Conservation (phyloP, 2,888 invertebrate genomes). For the Pheosia gnoma region DNA sequence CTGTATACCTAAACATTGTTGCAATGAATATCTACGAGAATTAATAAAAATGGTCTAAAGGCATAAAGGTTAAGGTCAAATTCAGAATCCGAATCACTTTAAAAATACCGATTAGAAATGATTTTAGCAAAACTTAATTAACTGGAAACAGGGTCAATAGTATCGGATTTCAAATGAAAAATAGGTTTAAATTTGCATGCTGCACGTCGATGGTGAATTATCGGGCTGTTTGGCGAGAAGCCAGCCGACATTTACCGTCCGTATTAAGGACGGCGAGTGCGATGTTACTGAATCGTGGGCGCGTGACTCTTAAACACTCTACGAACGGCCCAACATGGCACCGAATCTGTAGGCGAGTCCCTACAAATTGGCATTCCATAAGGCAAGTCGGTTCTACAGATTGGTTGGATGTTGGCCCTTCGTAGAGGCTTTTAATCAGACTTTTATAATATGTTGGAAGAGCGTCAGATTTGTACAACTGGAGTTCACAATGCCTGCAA, state of each 20-base stretch:
- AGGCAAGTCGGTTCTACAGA: too few relatives aligned
- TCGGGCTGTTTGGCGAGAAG: constrained; percentile 66
- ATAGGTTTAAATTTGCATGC: constrained; percentile 66
- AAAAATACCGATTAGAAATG: background rate
- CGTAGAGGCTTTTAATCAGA: constrained; percentile 27
- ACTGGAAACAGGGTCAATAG: constrained; percentile 31
- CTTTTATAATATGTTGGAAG: constrained; percentile 42
- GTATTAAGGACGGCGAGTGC: constrained; percentile 58
- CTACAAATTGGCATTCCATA: too few relatives aligned
- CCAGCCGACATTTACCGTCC: constrained; percentile 63
- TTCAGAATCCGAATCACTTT: too few relatives aligned
- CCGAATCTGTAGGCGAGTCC: too few relatives aligned
- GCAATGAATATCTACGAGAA: too few relatives aligned
- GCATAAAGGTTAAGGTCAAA: too few relatives aligned
- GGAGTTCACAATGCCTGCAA: background rate
- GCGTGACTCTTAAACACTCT: constrained; percentile 42
- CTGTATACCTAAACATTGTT: too few relatives aligned
- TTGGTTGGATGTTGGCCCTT: too few relatives aligned
- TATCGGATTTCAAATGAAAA: constrained; percentile 53
- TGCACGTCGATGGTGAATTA: constrained; percentile 70
- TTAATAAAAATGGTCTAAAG: too few relatives aligned
- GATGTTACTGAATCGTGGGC: constrained; percentile 45
- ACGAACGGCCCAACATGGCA: too few relatives aligned
- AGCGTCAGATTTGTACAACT: constrained; percentile 9
- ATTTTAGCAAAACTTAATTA: constrained; percentile 9